phyloP scores from a whole-genome alignment of 2,888 invertebrate species.

The Epirrhoe alternata region DNA sequence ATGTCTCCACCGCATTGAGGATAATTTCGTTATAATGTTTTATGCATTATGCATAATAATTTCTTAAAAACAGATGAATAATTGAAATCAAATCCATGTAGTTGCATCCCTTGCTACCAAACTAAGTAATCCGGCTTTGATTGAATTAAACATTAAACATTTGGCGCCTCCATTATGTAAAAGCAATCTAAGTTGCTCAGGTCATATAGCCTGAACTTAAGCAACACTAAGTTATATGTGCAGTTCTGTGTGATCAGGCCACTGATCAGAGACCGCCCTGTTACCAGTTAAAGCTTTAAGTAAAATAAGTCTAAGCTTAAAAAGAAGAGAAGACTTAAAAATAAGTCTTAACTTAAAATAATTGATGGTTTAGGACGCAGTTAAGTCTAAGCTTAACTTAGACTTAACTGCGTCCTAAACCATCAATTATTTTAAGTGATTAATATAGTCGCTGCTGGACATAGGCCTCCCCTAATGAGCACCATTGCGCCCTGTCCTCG shows the following conservation, averaged over 20 bases:
- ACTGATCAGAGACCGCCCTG: not conserved
- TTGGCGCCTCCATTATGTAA: constrained; percentile 35
- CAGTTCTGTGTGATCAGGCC: constrained; percentile 23
- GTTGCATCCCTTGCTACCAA: constrained; percentile 2
- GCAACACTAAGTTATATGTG: constrained; percentile 28
- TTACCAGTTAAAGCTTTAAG: not conserved
- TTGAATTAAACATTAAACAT: constrained; percentile 44
- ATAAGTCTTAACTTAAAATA: too few species aligned
- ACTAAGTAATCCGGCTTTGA: constrained; percentile 35
- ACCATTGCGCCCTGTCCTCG: too few species aligned
- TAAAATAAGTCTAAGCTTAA: too few species aligned
- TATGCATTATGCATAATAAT: not conserved
- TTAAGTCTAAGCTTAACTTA: too few species aligned
- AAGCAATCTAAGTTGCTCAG: constrained; percentile 44
- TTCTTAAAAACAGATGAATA: not conserved
- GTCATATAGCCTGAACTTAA: constrained; percentile 37
- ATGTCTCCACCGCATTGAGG: too few species aligned
- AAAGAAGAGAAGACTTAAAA: too few species aligned
- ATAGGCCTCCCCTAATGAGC: too few species aligned
- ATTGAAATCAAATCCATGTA: not conserved
- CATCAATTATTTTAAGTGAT: too few species aligned
- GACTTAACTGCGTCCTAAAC: too few species aligned
- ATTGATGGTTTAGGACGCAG: too few species aligned
- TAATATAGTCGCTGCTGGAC: too few species aligned
- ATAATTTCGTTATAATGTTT: too few species aligned